Conservation (phyloP, 2,888 invertebrate genomes). For the Drosophila atripex region DNA sequence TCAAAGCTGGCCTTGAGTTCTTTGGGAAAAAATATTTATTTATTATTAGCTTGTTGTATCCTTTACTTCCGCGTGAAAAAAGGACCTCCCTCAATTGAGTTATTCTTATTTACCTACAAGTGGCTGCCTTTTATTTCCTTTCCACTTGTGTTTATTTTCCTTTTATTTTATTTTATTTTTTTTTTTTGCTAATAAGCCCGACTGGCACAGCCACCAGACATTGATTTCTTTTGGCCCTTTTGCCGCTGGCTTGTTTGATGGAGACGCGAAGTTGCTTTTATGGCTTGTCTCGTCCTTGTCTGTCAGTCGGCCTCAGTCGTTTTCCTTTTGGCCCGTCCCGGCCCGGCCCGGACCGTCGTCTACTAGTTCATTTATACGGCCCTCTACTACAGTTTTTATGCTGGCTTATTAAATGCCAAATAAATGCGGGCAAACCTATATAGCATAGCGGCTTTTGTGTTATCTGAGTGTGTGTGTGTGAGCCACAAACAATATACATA, state of each 20-base stretch:
- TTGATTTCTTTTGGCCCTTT: constrained; percentile 57
- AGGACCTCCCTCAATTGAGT: constrained; percentile 29
- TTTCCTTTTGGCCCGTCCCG: background rate
- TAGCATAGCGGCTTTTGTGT: constrained; percentile 10
- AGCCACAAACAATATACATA: constrained; percentile 26
- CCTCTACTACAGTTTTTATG: constrained; percentile 80
- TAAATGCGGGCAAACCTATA: constrained; percentile 64
- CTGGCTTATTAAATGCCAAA: constrained; percentile 77
- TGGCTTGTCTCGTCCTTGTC: constrained; percentile 55
- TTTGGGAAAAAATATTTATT: background rate
- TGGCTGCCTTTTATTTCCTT: constrained; percentile 7
- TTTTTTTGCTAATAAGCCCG: constrained; percentile 58
- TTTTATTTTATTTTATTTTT: constrained; percentile 10
- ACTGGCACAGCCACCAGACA: constrained; percentile 47
- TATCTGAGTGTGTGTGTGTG: background rate
- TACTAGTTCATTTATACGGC: constrained; percentile 79
- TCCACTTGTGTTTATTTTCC: constrained; percentile 13
- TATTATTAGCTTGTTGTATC: background rate
- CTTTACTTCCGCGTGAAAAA: background rate
- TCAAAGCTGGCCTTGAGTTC: background rate
- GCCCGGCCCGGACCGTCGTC: background rate
- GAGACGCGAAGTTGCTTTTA: constrained; percentile 51
- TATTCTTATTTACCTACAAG: constrained; percentile 26
- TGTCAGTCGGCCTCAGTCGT: constrained; percentile 17
- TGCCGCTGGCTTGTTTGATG: constrained; percentile 15